These are phyloP conservation scores for Capreolus pygargus DNA, from an alignment of 2,113 vertebrate genomes.

Conservation along the genomic window DNA sequence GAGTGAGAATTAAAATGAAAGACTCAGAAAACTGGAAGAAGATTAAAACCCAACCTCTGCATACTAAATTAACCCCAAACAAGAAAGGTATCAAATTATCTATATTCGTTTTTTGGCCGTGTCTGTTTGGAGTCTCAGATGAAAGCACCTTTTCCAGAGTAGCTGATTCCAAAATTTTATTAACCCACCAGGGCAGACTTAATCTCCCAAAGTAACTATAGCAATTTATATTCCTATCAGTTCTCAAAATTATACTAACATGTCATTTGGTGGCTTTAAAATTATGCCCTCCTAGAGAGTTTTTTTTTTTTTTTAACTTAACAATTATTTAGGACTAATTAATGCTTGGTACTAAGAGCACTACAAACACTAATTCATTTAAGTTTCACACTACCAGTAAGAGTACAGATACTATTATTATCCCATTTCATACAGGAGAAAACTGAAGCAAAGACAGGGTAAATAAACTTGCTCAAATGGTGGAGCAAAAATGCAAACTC, in stretches of 20 bases:
- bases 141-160: neutral
- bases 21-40: neutral
- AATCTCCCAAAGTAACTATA: neutral
- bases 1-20: neutral
- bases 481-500: neutral
- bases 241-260: conserved; percentile 1
- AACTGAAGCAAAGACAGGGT: neutral
- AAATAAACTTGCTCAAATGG: neutral
- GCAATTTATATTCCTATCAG: neutral
- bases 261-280: neutral
- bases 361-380: neutral
- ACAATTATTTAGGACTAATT: neutral
- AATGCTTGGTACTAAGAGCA: neutral
- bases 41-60: neutral
- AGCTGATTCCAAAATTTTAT: neutral
- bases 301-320: neutral
- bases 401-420: neutral
- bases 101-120: neutral
- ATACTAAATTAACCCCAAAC: neutral
- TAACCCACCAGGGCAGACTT: neutral
- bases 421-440: neutral
- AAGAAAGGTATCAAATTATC: neutral
- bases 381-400: neutral
- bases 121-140: neutral
- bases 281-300: neutral